These are phyloP conservation scores for Smittia aterrima DNA, from an alignment of 2,888 invertebrate species.

Conservation along the genomic window DNA sequence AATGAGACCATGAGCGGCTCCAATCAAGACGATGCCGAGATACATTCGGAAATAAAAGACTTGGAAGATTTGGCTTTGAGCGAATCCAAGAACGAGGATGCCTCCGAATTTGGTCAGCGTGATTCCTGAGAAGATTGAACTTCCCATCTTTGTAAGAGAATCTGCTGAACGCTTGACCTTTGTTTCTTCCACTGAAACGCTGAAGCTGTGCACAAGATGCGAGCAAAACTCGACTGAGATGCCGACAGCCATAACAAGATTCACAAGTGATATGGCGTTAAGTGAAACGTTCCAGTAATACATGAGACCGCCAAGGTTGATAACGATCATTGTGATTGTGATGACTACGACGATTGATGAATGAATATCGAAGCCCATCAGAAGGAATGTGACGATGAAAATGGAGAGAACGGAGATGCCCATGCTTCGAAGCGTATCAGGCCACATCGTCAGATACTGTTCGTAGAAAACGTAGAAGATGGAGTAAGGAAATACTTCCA, in stretches of 20 bases:
- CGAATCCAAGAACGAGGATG: conserved; percentile 93
- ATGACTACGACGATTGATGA: conserved; percentile 85
- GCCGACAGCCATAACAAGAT: conserved; percentile 97
- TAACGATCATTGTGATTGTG: conserved; percentile 90
- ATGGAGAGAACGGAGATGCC: conserved; percentile 88
- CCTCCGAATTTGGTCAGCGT: conserved; percentile 98
- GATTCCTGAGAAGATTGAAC: conserved; percentile 94
- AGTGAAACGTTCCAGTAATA: conserved; percentile 94
- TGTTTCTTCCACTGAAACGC: conserved; percentile 55
- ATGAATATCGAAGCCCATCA: conserved; percentile 92
- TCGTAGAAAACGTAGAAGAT: conserved; percentile 90
- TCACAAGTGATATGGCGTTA: conserved; percentile 96
- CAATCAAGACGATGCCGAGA: conserved; percentile 93
- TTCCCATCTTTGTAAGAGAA: conserved; percentile 87
- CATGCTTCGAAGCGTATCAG: conserved; percentile 80
- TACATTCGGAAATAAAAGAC: conserved; percentile 98
- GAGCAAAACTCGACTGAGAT: conserved; percentile 99
- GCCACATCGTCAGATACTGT: conserved; percentile 91
- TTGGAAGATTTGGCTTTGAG: conserved; percentile 96
- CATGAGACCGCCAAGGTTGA: conserved; percentile 93
- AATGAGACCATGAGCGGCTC: conserved; percentile 94
- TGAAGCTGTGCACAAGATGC: conserved; percentile 82
- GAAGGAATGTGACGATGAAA: conserved; percentile 85
- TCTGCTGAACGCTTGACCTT: conserved; percentile 73
- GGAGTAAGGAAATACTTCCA: conserved; percentile 79